Conservation (phyloP, 1,140 invertebrate genomes). For the Anoplolepis gracilipes region DNA sequence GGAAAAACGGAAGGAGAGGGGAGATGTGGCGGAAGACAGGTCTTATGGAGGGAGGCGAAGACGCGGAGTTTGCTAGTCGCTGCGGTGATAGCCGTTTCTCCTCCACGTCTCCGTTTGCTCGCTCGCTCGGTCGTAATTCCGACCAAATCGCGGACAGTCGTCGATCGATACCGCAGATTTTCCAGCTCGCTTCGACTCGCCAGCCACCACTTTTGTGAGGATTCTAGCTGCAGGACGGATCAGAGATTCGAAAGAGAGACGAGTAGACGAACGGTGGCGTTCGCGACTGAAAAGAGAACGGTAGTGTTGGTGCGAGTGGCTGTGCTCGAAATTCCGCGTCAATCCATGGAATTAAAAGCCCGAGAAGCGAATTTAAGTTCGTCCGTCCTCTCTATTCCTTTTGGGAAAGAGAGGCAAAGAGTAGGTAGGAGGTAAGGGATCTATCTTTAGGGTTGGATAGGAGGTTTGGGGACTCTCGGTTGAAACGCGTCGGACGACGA, state of each 20-base stretch:
- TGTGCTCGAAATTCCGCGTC: conserved; percentile 68
- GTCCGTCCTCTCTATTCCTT: conserved; percentile 6
- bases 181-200: conserved; percentile 50
- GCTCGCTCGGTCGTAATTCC: conserved; percentile 67
- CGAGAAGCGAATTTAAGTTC: conserved; percentile 78
- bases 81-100: conserved; percentile 50
- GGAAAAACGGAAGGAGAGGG: conserved; percentile 24
- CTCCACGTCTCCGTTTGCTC: conserved; percentile 16
- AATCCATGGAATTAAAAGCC: conserved; percentile 81
- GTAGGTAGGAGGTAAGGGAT: conserved; percentile 19
- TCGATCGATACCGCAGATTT: conserved; percentile 71
- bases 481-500: conserved; percentile 46
- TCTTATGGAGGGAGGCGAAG: background rate
- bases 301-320: conserved; percentile 30
- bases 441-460: conserved; percentile 37
- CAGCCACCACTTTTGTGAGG: background rate
- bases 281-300: conserved; percentile 5
- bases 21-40: conserved; percentile 12
- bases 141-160: conserved; percentile 56
- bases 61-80: conserved; percentile 66
- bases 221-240: background rate
- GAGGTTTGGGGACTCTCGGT: conserved; percentile 32
- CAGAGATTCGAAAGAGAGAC: conserved; percentile 5
- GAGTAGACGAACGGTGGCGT: background rate
- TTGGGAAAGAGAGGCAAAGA: conserved; percentile 19